Evolutionary conservation across 92 coral and sea anemone genomes (phyloP), one percentile per base, ranked within the genome.

Genomic region (Actinernus sp.): DNA sequence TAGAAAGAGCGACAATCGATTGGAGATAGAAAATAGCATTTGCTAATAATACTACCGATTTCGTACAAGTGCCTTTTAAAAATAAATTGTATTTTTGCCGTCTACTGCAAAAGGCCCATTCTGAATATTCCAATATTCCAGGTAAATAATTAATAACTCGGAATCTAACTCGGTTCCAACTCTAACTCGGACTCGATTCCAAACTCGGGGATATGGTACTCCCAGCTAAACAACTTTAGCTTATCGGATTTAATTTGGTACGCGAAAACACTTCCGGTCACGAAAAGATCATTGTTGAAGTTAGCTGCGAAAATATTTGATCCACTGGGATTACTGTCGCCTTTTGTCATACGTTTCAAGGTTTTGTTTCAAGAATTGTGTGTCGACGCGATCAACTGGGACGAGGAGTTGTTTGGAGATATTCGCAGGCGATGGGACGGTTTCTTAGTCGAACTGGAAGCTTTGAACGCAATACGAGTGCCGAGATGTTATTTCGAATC

Each of bases 261-360:
- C 30, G 50, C 29, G 20, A 44, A 43, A 29, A 21, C 55, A 17
- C 37, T 71, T 7, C 58, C 78, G 16, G 58, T 57, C 18, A 59
- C 73, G 2, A 74, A 62, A 31, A 47, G 63, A 32, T 49, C 62
- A 0, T 18, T 74, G 2, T 26, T 74, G 24, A 37, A 29, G 8
- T 17, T 25, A 1, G 49, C 73, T n/a, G 82, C 65, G 2, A 74
- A 74, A 26, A 32, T 73, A 22, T 62, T 33, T 62, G 73, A 61
- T 49, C 80, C 71, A 4, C 24, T 52, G 8, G 62, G 74, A 16
- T 20, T 67, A n/a, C 34, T 68, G 18, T 24, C 33, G 12, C 81
- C 63, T 13, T 52, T 68, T 12, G 33, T 52, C 3, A 55, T 70
- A 25, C 46, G 33, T 24, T 23, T 70, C 14, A 70, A 70, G 54